Conservation (phyloP, 1,140 invertebrate species). For the Meloidogyne chitwoodi region DNA sequence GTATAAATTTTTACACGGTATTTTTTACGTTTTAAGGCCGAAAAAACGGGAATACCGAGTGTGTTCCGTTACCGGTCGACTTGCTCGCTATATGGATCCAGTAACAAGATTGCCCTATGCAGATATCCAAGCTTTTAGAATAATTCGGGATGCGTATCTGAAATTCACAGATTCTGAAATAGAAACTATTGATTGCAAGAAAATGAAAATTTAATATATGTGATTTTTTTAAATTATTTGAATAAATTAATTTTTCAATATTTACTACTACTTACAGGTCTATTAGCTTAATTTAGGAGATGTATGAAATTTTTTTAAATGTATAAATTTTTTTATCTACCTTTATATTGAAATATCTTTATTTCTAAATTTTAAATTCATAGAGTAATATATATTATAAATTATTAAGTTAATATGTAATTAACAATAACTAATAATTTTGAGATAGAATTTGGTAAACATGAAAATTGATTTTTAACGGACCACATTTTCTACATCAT, state of each 20-base stretch:
- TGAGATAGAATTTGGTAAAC: background rate
- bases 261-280: too few relatives aligned
- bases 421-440: background rate
- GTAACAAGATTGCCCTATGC: conserved; percentile 35
- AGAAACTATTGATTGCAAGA: background rate
- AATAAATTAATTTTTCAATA: too few relatives aligned
- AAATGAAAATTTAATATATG: background rate
- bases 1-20: conserved; percentile 7
- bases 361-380: too few relatives aligned
- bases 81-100: conserved; percentile 35
- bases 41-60: conserved; percentile 6
- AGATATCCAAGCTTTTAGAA: conserved; percentile 28
- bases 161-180: conserved; percentile 14
- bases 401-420: background rate
- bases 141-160: conserved; percentile 17
- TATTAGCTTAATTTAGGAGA: too few relatives aligned
- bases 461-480: background rate
- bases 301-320: too few relatives aligned
- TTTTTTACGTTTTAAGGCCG: conserved; percentile 18
- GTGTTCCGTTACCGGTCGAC: conserved; percentile 35
- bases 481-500: background rate
- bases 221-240: background rate
- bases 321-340: too few relatives aligned
- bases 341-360: too few relatives aligned
- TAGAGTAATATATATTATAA: too few relatives aligned